Base-by-base conservation (phyloP, 2,113 vertebrate species). In the Callopanchax toddi region DNA sequence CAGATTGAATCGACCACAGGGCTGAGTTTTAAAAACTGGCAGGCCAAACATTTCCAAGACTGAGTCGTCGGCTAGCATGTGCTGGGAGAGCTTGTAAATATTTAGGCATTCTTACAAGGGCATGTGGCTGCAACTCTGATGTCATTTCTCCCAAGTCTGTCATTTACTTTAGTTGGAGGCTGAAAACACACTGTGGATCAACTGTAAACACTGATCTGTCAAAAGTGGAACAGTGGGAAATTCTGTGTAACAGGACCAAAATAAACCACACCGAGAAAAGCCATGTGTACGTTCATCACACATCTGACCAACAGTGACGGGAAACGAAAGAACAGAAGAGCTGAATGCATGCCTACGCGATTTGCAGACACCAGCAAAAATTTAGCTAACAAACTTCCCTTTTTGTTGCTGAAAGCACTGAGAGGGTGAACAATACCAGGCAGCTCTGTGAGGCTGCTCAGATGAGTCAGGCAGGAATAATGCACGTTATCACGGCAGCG, bases 391-490 rank as follows among this genome's bases (percentile, higher is more conserved):
- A 57, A 68, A 45, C 55, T 81, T 45, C 60, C 23, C 11, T 37
- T 45, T 59, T 74, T 49, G 21, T n/a, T 22, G 0, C 15, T 50
- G 1, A n/a, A 54, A 63, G 69, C 63, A 49, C 70, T 73, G 25
- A 52, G 22, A 52, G 44, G 21, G 49, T 43, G 62, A 71, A 75
- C 56, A 66, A 81, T 85, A 74, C 65, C 48, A 48, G 56, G 54
- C 55, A 60, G 65, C 74, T 79, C 58, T 67, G 49, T 66, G 52
- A 63, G 48, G 62, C 49, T 55, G 61, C 53, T 72, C 63, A 68
- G 78, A 83, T 86, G 87, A 91, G 78, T 90, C 84, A 88, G 72
- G 61, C 60, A 74, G 72, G 80, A 87, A 88, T 75, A 87, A 86
- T 81, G 86, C 67, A 79, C 75, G 84, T 79, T 86, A 82, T 78